Evolutionary conservation across 1,140 invertebrate genomes (phyloP).

Genomic region (Drosophila pectinifera): DNA sequence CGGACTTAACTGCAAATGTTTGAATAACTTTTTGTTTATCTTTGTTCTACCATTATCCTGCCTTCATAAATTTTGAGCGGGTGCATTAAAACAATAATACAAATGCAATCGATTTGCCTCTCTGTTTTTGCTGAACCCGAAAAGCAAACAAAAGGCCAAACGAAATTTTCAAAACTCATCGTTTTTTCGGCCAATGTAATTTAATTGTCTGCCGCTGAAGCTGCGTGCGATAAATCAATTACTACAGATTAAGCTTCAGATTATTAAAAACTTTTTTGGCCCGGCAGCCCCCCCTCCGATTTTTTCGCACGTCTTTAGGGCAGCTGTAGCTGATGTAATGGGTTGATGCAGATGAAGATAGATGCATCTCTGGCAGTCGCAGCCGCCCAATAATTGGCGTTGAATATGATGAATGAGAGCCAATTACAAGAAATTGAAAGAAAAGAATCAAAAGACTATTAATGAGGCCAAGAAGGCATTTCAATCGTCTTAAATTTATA

Average conservation of each 20-base stretch:
- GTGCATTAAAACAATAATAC: constrained; percentile 50
- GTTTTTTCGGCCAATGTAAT: constrained; percentile 47
- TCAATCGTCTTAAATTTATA: constrained; percentile 4
- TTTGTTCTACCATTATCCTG: constrained; percentile 23
- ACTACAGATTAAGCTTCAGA: constrained; percentile 58
- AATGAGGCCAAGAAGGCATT: constrained; percentile 30
- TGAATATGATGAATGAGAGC: constrained; percentile 71
- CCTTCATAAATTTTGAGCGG: constrained; percentile 43
- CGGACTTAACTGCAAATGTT: constrained; percentile 58
- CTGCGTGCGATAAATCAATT: constrained; percentile 72
- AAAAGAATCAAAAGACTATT: constrained; percentile 45
- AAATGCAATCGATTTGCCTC: constrained; percentile 45
- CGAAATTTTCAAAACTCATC: constrained; percentile 24
- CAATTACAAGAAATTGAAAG: constrained; percentile 50
- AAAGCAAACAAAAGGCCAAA: constrained; percentile 25
- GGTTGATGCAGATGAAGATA: constrained; percentile 44
- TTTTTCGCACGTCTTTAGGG: constrained; percentile 3
- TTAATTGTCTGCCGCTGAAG: constrained; percentile 63
- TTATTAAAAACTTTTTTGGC: constrained; percentile 53
- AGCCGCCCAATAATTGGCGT: constrained; percentile 56
- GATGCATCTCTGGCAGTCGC: constrained; percentile 43
- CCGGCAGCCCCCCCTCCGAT: constrained; percentile 8
- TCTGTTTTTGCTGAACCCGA: not conserved
- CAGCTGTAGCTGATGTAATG: constrained; percentile 35
- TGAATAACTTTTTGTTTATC: constrained; percentile 47